Evolutionary conservation across 2,797 vertebrate genomes (phyloP).

Genomic region (Ciconia nigra): DNA sequence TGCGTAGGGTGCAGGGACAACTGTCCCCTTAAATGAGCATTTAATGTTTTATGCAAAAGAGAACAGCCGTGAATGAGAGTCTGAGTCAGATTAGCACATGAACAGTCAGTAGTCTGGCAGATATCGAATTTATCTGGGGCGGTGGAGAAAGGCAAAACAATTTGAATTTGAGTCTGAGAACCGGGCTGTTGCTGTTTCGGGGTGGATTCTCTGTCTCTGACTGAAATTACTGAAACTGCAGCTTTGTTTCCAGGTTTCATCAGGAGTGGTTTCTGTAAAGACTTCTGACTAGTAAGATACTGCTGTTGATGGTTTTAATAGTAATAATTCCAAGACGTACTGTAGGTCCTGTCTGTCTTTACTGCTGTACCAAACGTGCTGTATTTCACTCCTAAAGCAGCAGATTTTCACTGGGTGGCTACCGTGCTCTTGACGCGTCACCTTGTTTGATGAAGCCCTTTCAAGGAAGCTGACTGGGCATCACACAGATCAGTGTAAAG

Average conservation of each 20-base stretch:
- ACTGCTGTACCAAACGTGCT: rapidly evolving
- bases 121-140: not conserved
- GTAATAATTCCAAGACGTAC: not conserved
- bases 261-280: not conserved
- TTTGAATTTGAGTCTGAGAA: not conserved
- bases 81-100: conserved; percentile 47
- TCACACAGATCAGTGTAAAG: not conserved
- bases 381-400: not conserved
- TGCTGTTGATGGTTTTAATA: not conserved
- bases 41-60: conserved; percentile 36
- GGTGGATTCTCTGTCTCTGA: not conserved
- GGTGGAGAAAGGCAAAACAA: not conserved
- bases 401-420: not conserved
- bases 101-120: conserved; percentile 14
- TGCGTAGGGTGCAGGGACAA: not conserved
- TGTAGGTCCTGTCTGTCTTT: too few relatives aligned
- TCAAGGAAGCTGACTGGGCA: not conserved
- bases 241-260: not conserved
- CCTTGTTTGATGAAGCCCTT: not conserved
- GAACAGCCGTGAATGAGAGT: not conserved
- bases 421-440: too few relatives aligned
- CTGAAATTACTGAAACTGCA: not conserved
- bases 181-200: not conserved
- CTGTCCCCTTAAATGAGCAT: conserved; percentile 16
- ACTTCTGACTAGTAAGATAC: not conserved